These are phyloP conservation scores for Holocentrus rufus DNA, from an alignment of 2,797 vertebrate genomes.

Conservation along the genomic window DNA sequence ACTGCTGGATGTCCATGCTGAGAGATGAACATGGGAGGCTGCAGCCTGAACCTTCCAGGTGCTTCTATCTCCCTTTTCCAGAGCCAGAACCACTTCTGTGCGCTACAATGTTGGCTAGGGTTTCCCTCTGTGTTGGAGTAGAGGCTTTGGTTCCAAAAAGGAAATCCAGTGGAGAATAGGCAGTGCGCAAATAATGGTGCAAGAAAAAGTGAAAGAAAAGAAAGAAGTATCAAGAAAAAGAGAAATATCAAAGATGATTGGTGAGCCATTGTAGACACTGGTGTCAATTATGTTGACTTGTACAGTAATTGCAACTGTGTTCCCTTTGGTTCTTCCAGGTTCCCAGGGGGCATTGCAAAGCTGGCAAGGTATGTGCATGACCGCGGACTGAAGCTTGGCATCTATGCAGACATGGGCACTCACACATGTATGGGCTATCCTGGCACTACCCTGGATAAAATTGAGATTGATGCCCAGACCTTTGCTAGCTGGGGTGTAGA, in stretches of 20 bases:
- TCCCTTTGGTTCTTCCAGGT: conserved; percentile 54
- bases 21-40: conserved; percentile 76
- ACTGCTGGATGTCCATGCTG: conserved; percentile 84
- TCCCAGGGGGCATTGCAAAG: conserved; percentile 84
- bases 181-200: too few species aligned
- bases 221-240: too few species aligned
- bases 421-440: conserved; percentile 85
- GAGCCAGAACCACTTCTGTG: neutral
- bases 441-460: conserved; percentile 80
- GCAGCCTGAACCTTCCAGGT: conserved; percentile 79
- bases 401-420: conserved; percentile 85
- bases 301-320: neutral
- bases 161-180: too few species aligned
- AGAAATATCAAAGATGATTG: too few species aligned
- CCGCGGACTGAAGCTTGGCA: conserved; percentile 86
- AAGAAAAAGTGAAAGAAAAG: too few species aligned
- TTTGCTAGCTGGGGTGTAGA: conserved; percentile 88
- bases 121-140: too few species aligned
- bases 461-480: conserved; percentile 82
- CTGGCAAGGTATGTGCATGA: conserved; percentile 86
- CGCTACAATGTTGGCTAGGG: too few species aligned
- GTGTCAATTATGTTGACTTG: too few species aligned
- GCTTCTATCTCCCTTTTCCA: neutral
- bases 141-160: too few species aligned
- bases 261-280: too few species aligned